phyloP scores from a whole-genome alignment of 2,888 invertebrate species.

The Amphimallon solstitiale region DNA sequence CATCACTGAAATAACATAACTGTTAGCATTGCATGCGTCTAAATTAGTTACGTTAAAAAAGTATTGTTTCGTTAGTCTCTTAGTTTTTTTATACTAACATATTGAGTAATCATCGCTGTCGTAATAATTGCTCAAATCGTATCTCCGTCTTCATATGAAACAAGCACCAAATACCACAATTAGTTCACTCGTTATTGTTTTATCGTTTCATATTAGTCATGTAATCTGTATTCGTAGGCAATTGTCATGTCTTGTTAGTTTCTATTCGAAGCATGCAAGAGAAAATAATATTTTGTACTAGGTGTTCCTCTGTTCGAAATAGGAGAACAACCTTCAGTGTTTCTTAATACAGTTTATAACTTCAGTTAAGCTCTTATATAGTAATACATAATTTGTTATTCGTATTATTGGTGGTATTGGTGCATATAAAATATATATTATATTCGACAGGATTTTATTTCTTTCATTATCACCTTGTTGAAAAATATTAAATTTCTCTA shows the following conservation, averaged over 20 bases:
- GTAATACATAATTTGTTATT: too few relatives aligned
- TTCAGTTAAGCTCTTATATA: too few relatives aligned
- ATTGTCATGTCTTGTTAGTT: constrained; percentile 20
- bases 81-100: background rate
- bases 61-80: too few relatives aligned
- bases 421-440: too few relatives aligned
- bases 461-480: too few relatives aligned
- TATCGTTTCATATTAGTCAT: constrained; percentile 22
- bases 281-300: constrained; percentile 8
- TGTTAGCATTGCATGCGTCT: too few relatives aligned
- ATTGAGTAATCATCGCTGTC: background rate
- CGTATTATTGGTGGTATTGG: too few relatives aligned
- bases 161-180: constrained; percentile 12
- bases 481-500: too few relatives aligned
- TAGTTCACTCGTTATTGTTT: constrained; percentile 25
- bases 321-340: background rate
- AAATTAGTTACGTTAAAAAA: too few relatives aligned
- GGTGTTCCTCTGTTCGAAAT: constrained; percentile 1
- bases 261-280: background rate
- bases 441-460: too few relatives aligned
- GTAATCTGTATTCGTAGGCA: constrained; percentile 18
- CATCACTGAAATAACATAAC: too few relatives aligned
- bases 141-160: background rate
- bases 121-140: background rate
- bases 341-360: too few relatives aligned